Evolutionary conservation across 2,888 invertebrate species (phyloP).

Genomic region (Xanthostigma xanthostigma): DNA sequence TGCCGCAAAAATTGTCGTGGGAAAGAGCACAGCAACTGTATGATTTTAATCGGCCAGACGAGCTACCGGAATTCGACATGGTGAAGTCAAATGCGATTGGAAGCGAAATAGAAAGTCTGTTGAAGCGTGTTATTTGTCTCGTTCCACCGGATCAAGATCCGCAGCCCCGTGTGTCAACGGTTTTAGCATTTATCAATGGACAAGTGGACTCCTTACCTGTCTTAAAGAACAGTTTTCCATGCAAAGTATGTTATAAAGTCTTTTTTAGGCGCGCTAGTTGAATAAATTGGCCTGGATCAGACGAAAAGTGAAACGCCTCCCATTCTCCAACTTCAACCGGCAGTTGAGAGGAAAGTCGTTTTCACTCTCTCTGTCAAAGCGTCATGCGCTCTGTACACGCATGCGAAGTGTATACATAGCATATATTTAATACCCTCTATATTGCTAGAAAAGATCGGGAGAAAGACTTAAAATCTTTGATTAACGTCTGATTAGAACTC

Average conservation of each 20-base stretch:
- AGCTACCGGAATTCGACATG: constrained; percentile 69
- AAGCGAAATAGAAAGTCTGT: constrained; percentile 61
- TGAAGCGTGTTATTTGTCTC: constrained; percentile 51
- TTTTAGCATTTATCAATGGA: constrained; percentile 54
- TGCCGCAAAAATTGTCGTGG: constrained; percentile 55
- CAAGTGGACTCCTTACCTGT: constrained; percentile 36
- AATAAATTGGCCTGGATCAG: no score
- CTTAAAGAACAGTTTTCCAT: constrained; percentile 36
- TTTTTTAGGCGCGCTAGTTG: no score
- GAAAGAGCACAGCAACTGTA: constrained; percentile 57
- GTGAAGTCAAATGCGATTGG: constrained; percentile 60
- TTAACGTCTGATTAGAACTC: no score
- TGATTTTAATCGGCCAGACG: constrained; percentile 65
- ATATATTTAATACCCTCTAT: no score
- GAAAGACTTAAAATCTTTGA: no score
- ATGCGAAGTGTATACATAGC: no score
- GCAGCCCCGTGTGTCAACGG: constrained; percentile 40
- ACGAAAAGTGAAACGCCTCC: no score
- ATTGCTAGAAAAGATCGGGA: no score
- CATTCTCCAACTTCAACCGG: no score
- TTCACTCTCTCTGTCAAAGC: no score
- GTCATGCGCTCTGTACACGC: no score
- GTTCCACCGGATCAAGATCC: constrained; percentile 57
- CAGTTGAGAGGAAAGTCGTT: no score
- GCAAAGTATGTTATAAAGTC: background rate